Evolutionary conservation across 1,140 invertebrate genomes (phyloP), one percentile per base, ranked within the genome.

Genomic region (Eulimnadia texana): DNA sequence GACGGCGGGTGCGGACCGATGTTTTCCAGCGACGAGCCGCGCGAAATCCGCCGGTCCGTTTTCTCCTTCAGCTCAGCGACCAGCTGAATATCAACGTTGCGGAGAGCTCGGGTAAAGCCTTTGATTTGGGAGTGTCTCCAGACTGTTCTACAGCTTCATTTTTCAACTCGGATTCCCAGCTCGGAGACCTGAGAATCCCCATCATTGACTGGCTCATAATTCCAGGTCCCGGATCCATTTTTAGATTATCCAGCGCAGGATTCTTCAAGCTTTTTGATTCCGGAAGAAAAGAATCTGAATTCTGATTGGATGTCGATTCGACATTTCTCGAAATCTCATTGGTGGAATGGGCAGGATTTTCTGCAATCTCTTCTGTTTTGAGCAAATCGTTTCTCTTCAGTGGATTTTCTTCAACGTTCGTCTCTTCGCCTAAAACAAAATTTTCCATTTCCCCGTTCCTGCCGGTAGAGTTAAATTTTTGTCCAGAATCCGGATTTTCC

Each of bases 61-160:
- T 81, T 75, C 66, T 86, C 84, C 70, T 88, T 88, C 22, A 89
- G 88, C 72, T 90, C 86, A 11, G 86, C 84, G 10, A 88, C 83
- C 19, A 87, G 71, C 71, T 88, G 86, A 3, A 86, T 68, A 68
- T 88, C 85, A 11, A 87, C 28, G 3, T 61, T 53, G 50, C 50
- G 28, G 16, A 52, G 29, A 19, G 47, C 50, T 19, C 60, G 28
- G 9, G 60, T 19, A 20, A 22, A 20, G 2, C 28, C 28, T 20
- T 52, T 13, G 16, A 60, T 10, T 22, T 24, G 10, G 50, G 28
- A 23, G 29, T 28, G 22, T 16, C 47, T n/a, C 33, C 51, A 0
- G 55, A 33, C 10, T 27, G 55, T 11, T 27, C 27, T 3, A 25
- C 52, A 10, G 52, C 24, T n/a, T 33, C 25, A 22, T 57, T 27